Conservation (phyloP, 2,113 vertebrate genomes). For the Procavia capensis region DNA sequence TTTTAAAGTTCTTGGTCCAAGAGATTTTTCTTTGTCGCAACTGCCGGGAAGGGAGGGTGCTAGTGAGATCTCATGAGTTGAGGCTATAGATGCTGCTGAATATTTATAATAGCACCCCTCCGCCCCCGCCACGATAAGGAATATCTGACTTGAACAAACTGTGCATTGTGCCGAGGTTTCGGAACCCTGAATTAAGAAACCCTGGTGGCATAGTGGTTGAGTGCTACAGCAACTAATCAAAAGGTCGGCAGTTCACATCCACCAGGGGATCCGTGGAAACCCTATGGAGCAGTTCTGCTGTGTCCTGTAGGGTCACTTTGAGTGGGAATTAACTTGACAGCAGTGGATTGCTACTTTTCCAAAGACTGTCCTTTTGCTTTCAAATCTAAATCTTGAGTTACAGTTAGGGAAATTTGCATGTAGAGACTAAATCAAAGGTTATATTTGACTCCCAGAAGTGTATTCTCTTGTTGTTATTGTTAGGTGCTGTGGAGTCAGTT, state of each 20-base stretch:
- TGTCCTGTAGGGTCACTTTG: too few relatives aligned
- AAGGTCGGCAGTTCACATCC: too few relatives aligned
- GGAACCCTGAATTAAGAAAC: neutral
- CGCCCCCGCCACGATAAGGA: neutral
- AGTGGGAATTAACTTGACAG: too few relatives aligned
- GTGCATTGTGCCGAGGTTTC: neutral
- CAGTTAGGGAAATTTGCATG: neutral
- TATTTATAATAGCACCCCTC: neutral
- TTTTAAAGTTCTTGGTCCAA: neutral
- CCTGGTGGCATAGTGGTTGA: too few relatives aligned
- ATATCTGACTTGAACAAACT: neutral
- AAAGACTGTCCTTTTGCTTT: constrained; percentile 34
- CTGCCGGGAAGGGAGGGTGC: neutral
- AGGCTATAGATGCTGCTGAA: neutral
- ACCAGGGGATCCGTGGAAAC: too few relatives aligned
- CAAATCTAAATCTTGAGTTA: neutral
- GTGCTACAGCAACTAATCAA: too few relatives aligned
- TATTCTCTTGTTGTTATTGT: too few relatives aligned
- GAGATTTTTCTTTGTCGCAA: neutral
- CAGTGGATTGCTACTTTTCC: constrained; percentile 18
- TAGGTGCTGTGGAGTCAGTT: too few relatives aligned
- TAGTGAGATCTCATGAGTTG: neutral
- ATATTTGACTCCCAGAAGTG: neutral
- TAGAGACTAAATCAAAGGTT: neutral
- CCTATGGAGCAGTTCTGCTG: too few relatives aligned